Conservation (phyloP, 92 coral and sea anemone genomes). For the Bergia sp. region DNA sequence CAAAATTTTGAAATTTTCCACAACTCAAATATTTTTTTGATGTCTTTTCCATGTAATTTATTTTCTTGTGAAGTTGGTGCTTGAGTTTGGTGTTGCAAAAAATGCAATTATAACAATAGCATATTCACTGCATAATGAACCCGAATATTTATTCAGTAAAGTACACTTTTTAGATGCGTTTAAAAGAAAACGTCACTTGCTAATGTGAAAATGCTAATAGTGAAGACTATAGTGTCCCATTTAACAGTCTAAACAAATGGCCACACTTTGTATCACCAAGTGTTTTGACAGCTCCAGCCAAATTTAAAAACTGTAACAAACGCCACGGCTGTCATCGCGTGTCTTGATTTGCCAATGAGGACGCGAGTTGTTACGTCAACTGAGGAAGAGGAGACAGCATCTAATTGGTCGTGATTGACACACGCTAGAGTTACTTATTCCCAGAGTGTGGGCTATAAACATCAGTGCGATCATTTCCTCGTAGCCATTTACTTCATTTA, state of each 20-base stretch:
- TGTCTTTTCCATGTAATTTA: slow-evolving; percentile 28
- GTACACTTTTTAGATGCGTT: slow-evolving; percentile 94
- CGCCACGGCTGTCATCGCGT: slow-evolving; percentile 99
- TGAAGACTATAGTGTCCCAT: slow-evolving; percentile 97
- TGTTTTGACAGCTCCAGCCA: slow-evolving; percentile 99
- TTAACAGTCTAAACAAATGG: slow-evolving; percentile 99
- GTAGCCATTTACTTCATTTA: slow-evolving; percentile 92
- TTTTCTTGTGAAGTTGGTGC: slow-evolving; percentile 14
- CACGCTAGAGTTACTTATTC: slow-evolving; percentile 98
- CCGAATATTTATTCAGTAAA: slow-evolving; percentile 98
- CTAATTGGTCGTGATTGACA: slow-evolving; percentile 99
- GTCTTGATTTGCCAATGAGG: slow-evolving; percentile 97
- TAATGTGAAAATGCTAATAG: slow-evolving; percentile 97
- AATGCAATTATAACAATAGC: slow-evolving; percentile 90
- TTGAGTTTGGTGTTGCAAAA: slow-evolving; percentile 78
- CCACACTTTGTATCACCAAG: slow-evolving; percentile 99
- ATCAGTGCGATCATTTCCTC: slow-evolving; percentile 98
- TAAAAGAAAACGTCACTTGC: slow-evolving; percentile 97
- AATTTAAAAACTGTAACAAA: slow-evolving; percentile 99
- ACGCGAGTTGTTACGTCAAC: slow-evolving; percentile 97
- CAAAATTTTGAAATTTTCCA: slow-evolving; percentile 79
- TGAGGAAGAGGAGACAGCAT: slow-evolving; percentile 96
- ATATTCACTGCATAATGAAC: slow-evolving; percentile 75
- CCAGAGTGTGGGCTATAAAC: slow-evolving; percentile 97
- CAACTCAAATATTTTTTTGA: slow-evolving; percentile 38